phyloP scores from a whole-genome alignment of 2,113 vertebrate species.

The Aptenodytes patagonicus region DNA sequence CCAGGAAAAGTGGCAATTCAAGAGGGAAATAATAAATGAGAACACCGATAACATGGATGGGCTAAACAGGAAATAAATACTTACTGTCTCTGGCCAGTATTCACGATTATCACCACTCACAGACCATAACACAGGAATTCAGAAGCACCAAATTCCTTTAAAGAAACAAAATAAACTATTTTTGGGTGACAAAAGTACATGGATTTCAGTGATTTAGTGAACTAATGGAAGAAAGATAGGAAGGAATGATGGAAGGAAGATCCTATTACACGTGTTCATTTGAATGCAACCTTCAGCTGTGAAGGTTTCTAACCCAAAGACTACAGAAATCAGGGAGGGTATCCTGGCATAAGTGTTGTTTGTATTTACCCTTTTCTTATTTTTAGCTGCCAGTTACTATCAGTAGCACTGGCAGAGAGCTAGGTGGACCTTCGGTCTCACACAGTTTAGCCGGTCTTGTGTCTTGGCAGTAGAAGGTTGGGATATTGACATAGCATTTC shows the following conservation, averaged over 20 bases:
- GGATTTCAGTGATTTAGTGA: not conserved
- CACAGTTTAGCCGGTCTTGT: not conserved
- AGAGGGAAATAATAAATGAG: not conserved
- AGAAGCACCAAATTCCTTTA: not conserved
- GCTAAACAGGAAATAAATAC: not conserved
- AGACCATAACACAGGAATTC: not conserved
- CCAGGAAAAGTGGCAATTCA: not conserved
- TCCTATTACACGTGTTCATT: not conserved
- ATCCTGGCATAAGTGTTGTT: not conserved
- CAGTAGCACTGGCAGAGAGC: not conserved
- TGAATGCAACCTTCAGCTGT: not conserved
- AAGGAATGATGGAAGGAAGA: not conserved
- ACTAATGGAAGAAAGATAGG: not conserved
- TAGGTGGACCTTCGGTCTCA: slow-evolving; percentile 16
- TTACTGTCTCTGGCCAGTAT: not conserved
- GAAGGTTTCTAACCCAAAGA: not conserved
- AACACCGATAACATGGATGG: rapidly evolving
- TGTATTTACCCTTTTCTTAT: slow-evolving; percentile 1
- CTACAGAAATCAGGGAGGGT: not conserved
- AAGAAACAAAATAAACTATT: not conserved
- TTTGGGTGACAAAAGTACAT: not conserved
- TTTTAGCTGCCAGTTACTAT: not conserved
- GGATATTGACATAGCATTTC: not conserved
- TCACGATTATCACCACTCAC: not conserved
- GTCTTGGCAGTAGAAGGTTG: not conserved